Percentiles rank a stretch among this genome's conserved stretches.
Conservation (phyloP, 1,140 invertebrate species). For the Anoplophora glabripennis region DNA sequence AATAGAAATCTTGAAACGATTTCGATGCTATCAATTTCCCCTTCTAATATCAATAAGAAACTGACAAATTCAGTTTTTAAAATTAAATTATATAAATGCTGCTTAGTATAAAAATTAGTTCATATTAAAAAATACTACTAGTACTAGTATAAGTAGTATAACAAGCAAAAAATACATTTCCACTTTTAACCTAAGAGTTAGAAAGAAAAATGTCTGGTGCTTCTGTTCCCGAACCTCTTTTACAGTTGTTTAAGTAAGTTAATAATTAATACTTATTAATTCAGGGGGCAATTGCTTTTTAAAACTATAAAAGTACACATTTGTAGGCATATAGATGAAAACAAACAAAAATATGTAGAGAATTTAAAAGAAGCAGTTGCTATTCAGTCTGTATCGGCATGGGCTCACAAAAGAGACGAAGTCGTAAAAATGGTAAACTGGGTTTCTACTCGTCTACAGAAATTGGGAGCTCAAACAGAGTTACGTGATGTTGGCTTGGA, state of each 20-base stretch:
- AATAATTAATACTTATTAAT: conserved; percentile 49
- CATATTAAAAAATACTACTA: too few relatives aligned
- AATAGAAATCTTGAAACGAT: too few relatives aligned
- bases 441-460: conserved; percentile 70
- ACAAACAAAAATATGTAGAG: conserved; percentile 74
- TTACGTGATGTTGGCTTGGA: conserved; percentile 80
- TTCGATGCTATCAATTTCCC: too few relatives aligned
- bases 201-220: conserved; percentile 37
- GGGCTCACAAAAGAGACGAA: conserved; percentile 75
- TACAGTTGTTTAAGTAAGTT: conserved; percentile 54
- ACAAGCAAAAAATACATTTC: too few relatives aligned
- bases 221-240: conserved; percentile 69
- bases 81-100: too few relatives aligned
- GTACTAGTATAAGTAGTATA: too few relatives aligned
- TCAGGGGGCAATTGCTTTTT: neutral
- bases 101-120: too few relatives aligned
- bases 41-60: too few relatives aligned
- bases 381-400: conserved; percentile 94
- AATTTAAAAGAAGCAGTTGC: conserved; percentile 83
- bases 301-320: neutral
- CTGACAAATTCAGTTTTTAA: too few relatives aligned
- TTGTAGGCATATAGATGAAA: conserved; percentile 72
- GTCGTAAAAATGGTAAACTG: conserved; percentile 77
- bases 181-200: too few relatives aligned
- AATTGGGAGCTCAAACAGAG: conserved; percentile 72